Base-by-base conservation (phyloP, 2,113 vertebrate genomes). In the Colaptes auratus region DNA sequence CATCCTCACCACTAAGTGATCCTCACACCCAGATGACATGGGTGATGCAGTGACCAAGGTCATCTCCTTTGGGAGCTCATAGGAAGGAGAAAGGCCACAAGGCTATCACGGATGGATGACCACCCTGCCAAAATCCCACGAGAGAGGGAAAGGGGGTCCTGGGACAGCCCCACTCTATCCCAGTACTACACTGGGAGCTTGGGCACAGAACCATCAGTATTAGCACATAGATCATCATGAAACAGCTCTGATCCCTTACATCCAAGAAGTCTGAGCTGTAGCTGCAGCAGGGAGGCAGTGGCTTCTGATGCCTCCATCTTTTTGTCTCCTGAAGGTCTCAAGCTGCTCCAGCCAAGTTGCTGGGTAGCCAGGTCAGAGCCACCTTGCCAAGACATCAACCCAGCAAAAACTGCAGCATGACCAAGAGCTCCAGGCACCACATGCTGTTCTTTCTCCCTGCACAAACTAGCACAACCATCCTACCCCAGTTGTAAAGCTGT, bases 181-280 rank as follows among this genome's bases (percentile, higher is more conserved):
- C 60, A 7, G 13, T 23, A 1, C 30, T 55, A 15, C 9, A 16
- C 46, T 5, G 27, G 60, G 76, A 76, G 35, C 8, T 10, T 0
- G 0, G 39, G 35, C 44, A 18, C 1, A 0, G 27, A 61, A n/a
- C 30, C 60, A 4, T 6, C 6, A 31, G 24, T 59, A 10, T 12
- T 13, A 4, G 8, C 6, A 1, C 33, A 35, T 7, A 50, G 12
- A 23, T 75, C 82, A 39, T 30, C 0, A 0, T 27, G 59, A 73
- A 76, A 44, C 9, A 55, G 39, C 64, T 59, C 64, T 27, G 42
- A 58, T 36, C 61, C 15, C 58, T 82, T 50, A 56, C 53, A 74
- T 3, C 33, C 36, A 64, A 65, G 15, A 50, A 59, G 33, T 65
- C 56, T 76, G 59, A 56, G 70, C 58, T 85, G 89, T 71, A 55